These are phyloP conservation scores for Harpagus bidentatus DNA, from an alignment of 2,113 vertebrate species.

Conservation along the genomic window DNA sequence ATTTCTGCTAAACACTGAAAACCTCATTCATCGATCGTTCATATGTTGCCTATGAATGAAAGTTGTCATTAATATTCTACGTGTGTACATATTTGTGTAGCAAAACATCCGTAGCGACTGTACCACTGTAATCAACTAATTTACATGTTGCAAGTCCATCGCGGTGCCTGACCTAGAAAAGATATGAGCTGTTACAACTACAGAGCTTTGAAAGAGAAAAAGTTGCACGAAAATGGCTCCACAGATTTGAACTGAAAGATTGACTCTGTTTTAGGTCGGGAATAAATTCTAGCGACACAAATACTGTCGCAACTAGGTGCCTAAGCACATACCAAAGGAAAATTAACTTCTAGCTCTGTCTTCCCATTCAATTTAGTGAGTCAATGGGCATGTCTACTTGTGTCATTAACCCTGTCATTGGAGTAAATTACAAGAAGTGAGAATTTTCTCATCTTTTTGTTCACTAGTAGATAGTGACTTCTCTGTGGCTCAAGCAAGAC, in stretches of 20 bases:
- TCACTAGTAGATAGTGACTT: background rate
- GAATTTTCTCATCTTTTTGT: background rate
- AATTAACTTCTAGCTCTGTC: slow-evolving; percentile 18
- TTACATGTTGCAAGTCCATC: background rate
- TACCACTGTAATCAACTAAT: background rate
- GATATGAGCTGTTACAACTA: background rate
- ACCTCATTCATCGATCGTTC: background rate
- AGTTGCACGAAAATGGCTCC: background rate
- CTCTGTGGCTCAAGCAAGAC: background rate
- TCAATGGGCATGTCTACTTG: slow-evolving; percentile 33
- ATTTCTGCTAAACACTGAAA: background rate
- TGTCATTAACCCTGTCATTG: slow-evolving; percentile 25
- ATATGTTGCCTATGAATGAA: background rate
- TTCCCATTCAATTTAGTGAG: slow-evolving; percentile 31
- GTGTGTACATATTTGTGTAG: background rate
- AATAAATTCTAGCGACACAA: background rate
- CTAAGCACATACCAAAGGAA: background rate
- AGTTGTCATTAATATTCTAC: background rate
- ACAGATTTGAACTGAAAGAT: background rate
- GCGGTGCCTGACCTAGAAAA: background rate
- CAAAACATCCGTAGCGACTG: background rate
- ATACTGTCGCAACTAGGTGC: background rate
- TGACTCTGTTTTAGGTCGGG: background rate
- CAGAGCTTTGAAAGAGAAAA: background rate
- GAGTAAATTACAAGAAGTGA: slow-evolving; percentile 2